Base-by-base conservation (phyloP, 2,797 vertebrate species). In the Lutjanus argentimaculatus region DNA sequence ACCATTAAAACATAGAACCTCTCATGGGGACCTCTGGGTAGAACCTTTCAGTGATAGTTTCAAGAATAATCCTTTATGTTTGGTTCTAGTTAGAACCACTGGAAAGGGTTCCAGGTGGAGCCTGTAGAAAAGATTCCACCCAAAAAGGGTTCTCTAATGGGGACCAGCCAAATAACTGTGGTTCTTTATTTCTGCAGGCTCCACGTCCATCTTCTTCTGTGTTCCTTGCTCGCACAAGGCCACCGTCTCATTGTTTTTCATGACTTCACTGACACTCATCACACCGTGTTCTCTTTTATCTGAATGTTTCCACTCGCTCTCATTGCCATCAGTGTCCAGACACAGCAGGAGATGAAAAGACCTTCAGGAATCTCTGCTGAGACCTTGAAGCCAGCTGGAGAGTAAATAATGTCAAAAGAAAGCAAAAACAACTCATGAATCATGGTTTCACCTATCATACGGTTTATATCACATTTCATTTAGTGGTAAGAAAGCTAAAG, bases 281-380 rank as follows among this genome's bases (percentile, higher is more conserved):
- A 68, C 56, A 40, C 2, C 10, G 59, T 46, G 79, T 87, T 83
- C 86, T 77, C 64, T 25, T 30, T 85, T 81, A 89, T 92, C 91
- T 67, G 40, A 25, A 4, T 61, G 66, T 76, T 84, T 81, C 45
- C 36, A 3, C 22, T 49, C 7, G 14, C 30, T 84, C 61, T 76
- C 80, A 75, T 68, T 85, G 84, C 45, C 67, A 40, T 77, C n/a
- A n/a, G 61, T 10, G 8, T 64, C 8, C 59, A 90, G 89, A 91
- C 88, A 40, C 83, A 89, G 87, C 86, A 89, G 48, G 52, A 85
- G 22, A 75, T 22, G 1, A 67, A 68, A 82, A 25, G 67, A 76
- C 83, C 84, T 88, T 91, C 67, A 22, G 53, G 48, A 55, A 65
- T 59, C 64, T 25, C 9, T n/a, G 21, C 22, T 19, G 8, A 52